phyloP scores from a whole-genome alignment of 2,888 invertebrate species.

The Drosophila hawaiiensis region DNA sequence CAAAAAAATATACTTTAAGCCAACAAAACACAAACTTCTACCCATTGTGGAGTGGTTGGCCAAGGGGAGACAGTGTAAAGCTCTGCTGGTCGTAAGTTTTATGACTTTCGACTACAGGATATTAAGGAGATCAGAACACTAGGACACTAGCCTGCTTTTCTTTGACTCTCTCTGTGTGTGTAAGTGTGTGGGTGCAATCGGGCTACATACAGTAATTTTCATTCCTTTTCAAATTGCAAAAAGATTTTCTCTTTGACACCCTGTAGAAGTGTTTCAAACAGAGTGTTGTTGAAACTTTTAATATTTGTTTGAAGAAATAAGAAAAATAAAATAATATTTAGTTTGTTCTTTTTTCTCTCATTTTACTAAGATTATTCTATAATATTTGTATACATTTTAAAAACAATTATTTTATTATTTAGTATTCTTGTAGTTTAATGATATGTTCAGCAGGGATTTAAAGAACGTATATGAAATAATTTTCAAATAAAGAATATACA shows the following conservation, averaged over 20 bases:
- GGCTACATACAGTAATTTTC: constrained; percentile 56
- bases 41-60: neutral
- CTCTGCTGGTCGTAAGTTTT: constrained; percentile 44
- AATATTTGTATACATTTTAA: neutral
- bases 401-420: neutral
- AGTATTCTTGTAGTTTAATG: neutral
- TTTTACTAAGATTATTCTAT: neutral
- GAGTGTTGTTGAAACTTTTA: neutral
- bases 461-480: neutral
- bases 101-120: constrained; percentile 42
- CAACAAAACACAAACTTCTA: neutral
- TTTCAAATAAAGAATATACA: neutral
- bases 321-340: neutral
- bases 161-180: constrained; percentile 3
- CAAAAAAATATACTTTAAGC: neutral
- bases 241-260: constrained; percentile 15
- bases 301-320: no score
- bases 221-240: constrained; percentile 61
- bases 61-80: constrained; percentile 26
- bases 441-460: neutral
- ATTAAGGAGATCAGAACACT: constrained; percentile 18
- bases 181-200: constrained; percentile 5
- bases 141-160: neutral
- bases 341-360: neutral
- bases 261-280: neutral